Evolutionary conservation across 2,113 vertebrate genomes (phyloP).

Genomic region (Orcinus orca): DNA sequence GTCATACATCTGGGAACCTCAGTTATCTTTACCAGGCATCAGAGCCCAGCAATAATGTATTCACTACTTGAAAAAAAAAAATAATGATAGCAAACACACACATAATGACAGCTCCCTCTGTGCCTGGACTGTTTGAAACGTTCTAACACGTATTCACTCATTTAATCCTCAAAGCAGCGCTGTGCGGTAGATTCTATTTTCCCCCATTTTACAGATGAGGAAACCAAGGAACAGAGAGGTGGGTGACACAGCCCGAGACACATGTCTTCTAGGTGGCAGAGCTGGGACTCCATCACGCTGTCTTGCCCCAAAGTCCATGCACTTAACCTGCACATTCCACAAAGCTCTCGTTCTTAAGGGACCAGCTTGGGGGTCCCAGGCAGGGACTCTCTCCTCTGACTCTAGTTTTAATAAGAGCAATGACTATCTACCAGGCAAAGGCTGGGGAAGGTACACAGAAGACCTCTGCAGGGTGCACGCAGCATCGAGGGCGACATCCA

Average conservation of each 20-base stretch:
- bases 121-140: background rate
- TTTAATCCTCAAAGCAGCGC: background rate
- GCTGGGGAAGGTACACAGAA: rapidly evolving
- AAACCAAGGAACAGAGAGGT: background rate
- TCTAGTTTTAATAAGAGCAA: background rate
- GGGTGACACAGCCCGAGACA: background rate
- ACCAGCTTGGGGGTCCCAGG: background rate
- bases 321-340: rapidly evolving
- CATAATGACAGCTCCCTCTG: background rate
- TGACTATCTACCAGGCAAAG: rapidly evolving
- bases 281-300: background rate
- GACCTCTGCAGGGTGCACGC: background rate
- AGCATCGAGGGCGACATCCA: too few relatives aligned
- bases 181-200: rapidly evolving
- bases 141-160: background rate
- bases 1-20: background rate
- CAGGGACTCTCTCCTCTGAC: background rate
- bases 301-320: background rate
- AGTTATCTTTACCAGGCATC: background rate
- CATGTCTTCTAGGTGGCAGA: background rate
- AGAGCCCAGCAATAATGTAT: background rate
- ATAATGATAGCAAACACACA: background rate
- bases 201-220: background rate
- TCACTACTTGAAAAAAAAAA: background rate
- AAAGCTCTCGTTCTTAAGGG: background rate